These are phyloP conservation scores for Vipera ursinii DNA, from an alignment of 2,797 vertebrate genomes.

Conservation along the genomic window DNA sequence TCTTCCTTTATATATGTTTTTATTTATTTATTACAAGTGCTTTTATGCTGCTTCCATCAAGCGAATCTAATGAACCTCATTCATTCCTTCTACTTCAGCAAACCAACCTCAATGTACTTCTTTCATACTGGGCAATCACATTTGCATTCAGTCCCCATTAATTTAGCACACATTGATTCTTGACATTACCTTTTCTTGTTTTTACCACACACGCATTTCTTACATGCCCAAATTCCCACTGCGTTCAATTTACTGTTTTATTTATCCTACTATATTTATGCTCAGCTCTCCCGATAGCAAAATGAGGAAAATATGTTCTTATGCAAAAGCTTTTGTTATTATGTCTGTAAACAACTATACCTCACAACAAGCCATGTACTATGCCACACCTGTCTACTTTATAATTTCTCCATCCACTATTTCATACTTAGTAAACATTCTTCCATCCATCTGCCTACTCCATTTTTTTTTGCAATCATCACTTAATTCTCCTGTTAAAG, in stretches of 20 bases:
- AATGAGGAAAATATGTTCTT: not conserved
- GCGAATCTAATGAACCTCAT: not conserved
- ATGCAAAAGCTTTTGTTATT: not conserved
- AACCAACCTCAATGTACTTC: not conserved
- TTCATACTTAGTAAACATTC: not conserved
- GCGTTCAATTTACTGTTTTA: not conserved
- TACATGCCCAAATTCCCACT: not conserved
- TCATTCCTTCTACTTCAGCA: not conserved
- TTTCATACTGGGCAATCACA: not conserved
- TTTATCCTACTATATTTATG: not conserved
- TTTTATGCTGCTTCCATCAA: not conserved
- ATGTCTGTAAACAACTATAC: not conserved
- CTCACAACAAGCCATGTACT: not conserved
- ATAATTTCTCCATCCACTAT: not conserved
- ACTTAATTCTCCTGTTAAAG: not conserved
- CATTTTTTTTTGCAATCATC: not conserved
- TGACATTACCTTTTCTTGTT: not conserved
- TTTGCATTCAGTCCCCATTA: not conserved
- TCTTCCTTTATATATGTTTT: slow-evolving; percentile 43
- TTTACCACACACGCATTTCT: not conserved
- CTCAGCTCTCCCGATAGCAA: not conserved
- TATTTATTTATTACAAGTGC: not conserved
- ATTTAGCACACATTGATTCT: not conserved
- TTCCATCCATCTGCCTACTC: not conserved
- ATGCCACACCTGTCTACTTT: not conserved